Evolutionary conservation across 2,888 invertebrate genomes (phyloP).

Genomic region (Byasa hedistus): DNA sequence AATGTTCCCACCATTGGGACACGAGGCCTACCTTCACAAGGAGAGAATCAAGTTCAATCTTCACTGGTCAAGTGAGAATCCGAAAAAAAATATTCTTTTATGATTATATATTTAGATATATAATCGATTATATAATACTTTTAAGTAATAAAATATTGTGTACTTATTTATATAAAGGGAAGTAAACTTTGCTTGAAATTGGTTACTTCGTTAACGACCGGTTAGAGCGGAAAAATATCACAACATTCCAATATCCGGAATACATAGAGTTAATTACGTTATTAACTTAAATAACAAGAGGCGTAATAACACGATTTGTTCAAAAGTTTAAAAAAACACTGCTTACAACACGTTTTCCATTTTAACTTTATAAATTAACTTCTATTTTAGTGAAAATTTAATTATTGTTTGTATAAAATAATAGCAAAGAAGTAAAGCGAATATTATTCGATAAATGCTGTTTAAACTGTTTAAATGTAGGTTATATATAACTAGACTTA

Average conservation of each 20-base stretch:
- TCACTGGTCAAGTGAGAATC: not conserved
- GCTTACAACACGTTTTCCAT: not conserved
- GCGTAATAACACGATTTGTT: not conserved
- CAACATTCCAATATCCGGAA: constrained; percentile 1
- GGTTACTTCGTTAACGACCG: not conserved
- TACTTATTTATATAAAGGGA: not conserved
- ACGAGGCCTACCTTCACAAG: no score
- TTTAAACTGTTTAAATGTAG: no score
- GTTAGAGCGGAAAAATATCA: not conserved
- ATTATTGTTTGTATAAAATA: no score
- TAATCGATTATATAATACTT: no score
- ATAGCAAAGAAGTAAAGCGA: no score
- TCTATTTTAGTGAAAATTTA: no score
- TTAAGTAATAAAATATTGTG: not conserved
- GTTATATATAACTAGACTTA: no score
- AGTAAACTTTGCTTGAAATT: not conserved
- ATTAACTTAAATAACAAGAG: not conserved
- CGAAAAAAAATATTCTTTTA: no score
- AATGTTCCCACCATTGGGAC: no score
- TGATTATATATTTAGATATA: no score
- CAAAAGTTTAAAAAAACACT: not conserved
- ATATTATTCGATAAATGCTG: no score
- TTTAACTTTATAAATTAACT: not conserved
- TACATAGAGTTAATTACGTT: not conserved
- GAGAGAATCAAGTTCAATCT: not conserved